Evolutionary conservation across 2,797 vertebrate species (phyloP).

Genomic region (Rhynchotus rufescens): DNA sequence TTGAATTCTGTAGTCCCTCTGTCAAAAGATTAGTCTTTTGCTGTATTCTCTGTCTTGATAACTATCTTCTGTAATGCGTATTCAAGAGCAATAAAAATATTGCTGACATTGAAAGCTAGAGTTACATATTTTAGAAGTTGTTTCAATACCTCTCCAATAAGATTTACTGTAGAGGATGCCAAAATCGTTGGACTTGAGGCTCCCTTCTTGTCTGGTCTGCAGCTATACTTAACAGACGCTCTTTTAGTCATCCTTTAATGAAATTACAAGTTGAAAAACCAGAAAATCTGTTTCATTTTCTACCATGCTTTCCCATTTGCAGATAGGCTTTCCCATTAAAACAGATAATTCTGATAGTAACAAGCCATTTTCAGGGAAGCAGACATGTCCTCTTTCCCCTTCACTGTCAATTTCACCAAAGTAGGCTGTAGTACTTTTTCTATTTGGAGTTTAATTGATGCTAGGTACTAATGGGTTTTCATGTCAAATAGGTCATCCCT

Average conservation of each 20-base stretch:
- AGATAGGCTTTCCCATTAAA: no score
- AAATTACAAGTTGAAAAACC: slow-evolving; percentile 46
- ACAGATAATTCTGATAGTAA: neutral
- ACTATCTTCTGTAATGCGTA: neutral
- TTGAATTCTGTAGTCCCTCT: neutral
- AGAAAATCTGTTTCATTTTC: neutral
- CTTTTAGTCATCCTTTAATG: slow-evolving; percentile 19
- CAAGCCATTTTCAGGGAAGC: slow-evolving; percentile 7
- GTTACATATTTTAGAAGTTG: neutral
- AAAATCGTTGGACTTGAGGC: neutral
- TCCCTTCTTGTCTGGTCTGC: neutral
- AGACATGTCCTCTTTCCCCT: neutral
- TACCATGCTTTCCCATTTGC: neutral
- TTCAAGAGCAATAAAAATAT: neutral
- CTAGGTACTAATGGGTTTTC: neutral
- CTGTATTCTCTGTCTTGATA: neutral
- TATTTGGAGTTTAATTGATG: neutral
- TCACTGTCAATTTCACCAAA: neutral
- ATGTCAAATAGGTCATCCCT: neutral
- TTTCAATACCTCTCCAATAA: neutral
- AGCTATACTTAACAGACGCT: neutral
- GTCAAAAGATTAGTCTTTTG: neutral
- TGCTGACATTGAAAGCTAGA: neutral
- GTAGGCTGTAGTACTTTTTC: neutral
- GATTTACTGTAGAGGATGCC: neutral